Evolutionary conservation across 2,113 vertebrate genomes (phyloP).

Genomic region (Sceloporus tristichus): DNA sequence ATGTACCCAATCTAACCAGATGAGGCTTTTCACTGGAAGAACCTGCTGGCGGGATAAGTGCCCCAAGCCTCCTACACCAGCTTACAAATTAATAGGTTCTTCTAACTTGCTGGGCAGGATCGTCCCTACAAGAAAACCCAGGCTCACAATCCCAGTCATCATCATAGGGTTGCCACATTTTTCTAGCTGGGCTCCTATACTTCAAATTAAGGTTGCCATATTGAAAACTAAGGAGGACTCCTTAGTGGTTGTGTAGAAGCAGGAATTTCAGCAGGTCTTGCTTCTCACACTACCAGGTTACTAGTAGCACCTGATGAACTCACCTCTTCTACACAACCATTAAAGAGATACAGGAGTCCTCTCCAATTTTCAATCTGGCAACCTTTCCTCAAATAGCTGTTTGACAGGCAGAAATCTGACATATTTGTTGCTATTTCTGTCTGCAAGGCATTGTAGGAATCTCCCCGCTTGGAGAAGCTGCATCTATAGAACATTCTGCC

Average conservation of each 20-base stretch:
- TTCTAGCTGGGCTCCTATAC: not conserved
- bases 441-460: no score
- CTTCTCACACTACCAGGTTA: no score
- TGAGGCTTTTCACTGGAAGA: not conserved
- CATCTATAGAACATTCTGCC: not conserved
- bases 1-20: not conserved
- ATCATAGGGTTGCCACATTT: not conserved
- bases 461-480: no score
- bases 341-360: no score
- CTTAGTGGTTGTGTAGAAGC: no score
- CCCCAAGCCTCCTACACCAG: not conserved
- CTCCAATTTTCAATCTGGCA: no score
- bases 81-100: not conserved
- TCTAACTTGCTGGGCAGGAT: slow-evolving; percentile 12
- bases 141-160: not conserved
- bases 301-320: no score
- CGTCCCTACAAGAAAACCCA: not conserved
- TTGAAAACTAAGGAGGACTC: no score
- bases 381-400: not conserved
- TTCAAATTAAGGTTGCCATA: not conserved
- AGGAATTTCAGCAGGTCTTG: no score
- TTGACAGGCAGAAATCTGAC: not conserved
- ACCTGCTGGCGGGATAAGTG: not conserved
- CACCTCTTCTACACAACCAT: not conserved
- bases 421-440: not conserved